Conservation (phyloP, 2,888 invertebrate genomes). For the Eretmocerus hayati region DNA sequence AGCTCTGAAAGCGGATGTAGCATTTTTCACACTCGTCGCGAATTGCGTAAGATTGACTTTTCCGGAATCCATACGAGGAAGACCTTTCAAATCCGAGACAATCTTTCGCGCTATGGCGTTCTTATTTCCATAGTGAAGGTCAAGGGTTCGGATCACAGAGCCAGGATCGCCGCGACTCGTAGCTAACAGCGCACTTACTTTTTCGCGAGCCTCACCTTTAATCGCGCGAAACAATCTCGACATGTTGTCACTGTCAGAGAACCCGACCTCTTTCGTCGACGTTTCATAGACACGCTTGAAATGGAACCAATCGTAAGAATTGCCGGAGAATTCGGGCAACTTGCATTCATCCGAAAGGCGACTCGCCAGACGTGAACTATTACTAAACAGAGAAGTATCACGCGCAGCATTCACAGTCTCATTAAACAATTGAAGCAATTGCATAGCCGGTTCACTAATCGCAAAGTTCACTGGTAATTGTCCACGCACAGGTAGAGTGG, state of each 20-base stretch:
- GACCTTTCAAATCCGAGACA: background rate
- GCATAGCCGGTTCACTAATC: no score
- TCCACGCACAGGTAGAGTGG: no score
- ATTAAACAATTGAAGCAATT: no score
- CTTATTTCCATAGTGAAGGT: no score
- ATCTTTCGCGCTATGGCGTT: background rate
- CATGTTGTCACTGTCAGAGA: background rate
- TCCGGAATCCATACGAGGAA: background rate
- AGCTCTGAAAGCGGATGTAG: background rate
- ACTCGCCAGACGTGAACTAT: no score
- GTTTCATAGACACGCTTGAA: background rate
- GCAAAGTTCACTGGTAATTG: no score
- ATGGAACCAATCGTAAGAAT: background rate
- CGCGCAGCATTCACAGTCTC: no score
- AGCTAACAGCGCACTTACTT: background rate
- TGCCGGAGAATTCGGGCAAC: background rate
- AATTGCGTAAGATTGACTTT: background rate
- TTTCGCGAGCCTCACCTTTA: background rate
- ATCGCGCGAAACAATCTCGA: background rate
- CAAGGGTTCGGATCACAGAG: background rate
- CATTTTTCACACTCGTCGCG: background rate
- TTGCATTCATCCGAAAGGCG: no score
- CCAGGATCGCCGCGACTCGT: background rate
- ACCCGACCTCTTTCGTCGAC: background rate
- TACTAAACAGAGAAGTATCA: no score